Percentiles rank a stretch among this genome's conserved stretches.
Evolutionary conservation across 2,797 vertebrate species (phyloP).

Genomic region (Aphelocoma californica): DNA sequence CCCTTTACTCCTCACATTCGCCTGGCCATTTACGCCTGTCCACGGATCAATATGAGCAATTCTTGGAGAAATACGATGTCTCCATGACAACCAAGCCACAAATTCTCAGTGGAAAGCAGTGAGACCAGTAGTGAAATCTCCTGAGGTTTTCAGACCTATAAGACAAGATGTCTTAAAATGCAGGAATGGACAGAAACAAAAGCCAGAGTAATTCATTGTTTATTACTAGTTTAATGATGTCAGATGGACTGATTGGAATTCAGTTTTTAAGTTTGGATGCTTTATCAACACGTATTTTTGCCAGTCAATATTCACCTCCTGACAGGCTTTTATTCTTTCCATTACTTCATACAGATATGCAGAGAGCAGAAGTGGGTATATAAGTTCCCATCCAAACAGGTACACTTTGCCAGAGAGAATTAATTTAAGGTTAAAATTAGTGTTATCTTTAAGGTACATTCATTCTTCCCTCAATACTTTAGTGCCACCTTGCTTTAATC

Average conservation of each 20-base stretch:
- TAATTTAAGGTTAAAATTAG: neutral
- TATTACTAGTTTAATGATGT: slow-evolving; percentile 78
- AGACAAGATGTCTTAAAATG: slow-evolving; percentile 81
- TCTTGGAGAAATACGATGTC: slow-evolving; percentile 96
- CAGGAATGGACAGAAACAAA: slow-evolving; percentile 77
- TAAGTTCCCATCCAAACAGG: neutral
- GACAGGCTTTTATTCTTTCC: neutral
- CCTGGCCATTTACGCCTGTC: slow-evolving; percentile 93
- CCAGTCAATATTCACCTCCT: slow-evolving; percentile 49
- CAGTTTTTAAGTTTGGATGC: slow-evolving; percentile 69
- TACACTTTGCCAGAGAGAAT: neutral
- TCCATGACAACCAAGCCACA: slow-evolving; percentile 96
- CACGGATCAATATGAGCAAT: slow-evolving; percentile 98
- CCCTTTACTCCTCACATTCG: slow-evolving; percentile 86
- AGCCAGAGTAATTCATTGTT: slow-evolving; percentile 78
- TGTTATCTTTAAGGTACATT: neutral
- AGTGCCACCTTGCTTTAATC: neutral
- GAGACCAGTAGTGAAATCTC: slow-evolving; percentile 81
- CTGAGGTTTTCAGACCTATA: slow-evolving; percentile 79
- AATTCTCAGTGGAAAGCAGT: slow-evolving; percentile 86
- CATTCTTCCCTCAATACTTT: neutral
- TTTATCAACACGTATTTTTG: slow-evolving; percentile 57
- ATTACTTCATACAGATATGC: neutral
- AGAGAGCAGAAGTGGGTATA: neutral
- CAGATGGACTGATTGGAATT: slow-evolving; percentile 59